phyloP scores from a whole-genome alignment of 1,140 invertebrate genomes.

The Eumaeus atala region DNA sequence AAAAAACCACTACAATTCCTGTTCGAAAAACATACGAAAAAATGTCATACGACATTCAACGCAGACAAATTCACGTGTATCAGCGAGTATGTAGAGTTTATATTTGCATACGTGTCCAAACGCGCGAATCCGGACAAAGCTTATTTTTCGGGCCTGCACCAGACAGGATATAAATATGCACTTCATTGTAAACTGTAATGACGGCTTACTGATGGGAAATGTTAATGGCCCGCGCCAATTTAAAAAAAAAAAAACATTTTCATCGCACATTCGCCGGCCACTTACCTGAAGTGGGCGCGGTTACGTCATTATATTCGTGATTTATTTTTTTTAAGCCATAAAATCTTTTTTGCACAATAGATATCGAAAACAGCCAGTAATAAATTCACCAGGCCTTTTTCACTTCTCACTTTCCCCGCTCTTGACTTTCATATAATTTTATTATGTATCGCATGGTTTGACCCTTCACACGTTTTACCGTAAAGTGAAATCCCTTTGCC shows the following conservation, averaged over 20 bases:
- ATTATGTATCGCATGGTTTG: conserved; percentile 67
- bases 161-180: conserved; percentile 8
- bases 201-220: conserved; percentile 1
- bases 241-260: not conserved
- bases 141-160: conserved; percentile 3
- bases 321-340: conserved; percentile 62
- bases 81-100: no score
- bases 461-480: conserved; percentile 53
- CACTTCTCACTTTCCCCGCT: conserved; percentile 63
- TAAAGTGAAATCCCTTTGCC: not conserved
- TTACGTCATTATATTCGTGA: conserved; percentile 53
- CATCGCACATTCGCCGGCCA: conserved; percentile 9
- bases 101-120: no score
- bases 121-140: not conserved
- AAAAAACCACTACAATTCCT: no score
- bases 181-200: conserved; percentile 10
- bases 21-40: no score
- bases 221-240: not conserved
- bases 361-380: conserved; percentile 65
- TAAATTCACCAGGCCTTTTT: conserved; percentile 59
- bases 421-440: conserved; percentile 73
- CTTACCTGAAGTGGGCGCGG: conserved; percentile 20
- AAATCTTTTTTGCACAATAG: conserved; percentile 58
- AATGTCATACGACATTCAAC: no score
- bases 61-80: no score